Conservation (phyloP, 2,888 invertebrate genomes). For the Tanytarsus gracilentus region DNA sequence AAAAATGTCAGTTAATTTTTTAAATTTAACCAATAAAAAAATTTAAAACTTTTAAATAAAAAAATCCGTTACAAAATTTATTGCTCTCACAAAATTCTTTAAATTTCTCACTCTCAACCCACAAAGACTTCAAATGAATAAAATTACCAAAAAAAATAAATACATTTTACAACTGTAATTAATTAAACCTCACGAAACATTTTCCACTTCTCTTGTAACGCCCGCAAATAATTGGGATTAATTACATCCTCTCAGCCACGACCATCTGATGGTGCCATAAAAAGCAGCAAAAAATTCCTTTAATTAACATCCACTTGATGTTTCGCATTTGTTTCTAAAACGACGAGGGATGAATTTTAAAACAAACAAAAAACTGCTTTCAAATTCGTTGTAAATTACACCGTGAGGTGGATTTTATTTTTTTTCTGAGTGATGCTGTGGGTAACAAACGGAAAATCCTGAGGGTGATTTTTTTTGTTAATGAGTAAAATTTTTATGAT, state of each 20-base stretch:
- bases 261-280: conserved; percentile 27
- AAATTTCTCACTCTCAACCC: too few relatives aligned
- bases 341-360: neutral
- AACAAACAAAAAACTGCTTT: neutral
- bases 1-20: too few relatives aligned
- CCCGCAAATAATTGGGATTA: conserved; percentile 20
- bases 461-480: neutral
- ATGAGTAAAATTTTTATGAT: too few relatives aligned
- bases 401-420: too few relatives aligned
- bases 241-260: conserved; percentile 4
- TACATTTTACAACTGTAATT: conserved; percentile 6
- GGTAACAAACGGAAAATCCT: neutral
- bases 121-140: neutral
- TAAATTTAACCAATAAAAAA: too few relatives aligned
- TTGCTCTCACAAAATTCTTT: too few relatives aligned
- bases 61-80: too few relatives aligned
- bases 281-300: neutral
- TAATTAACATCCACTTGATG: conserved; percentile 6
- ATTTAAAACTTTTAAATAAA: too few relatives aligned
- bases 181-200: conserved; percentile 8
- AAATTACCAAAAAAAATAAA: neutral
- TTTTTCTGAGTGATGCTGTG: neutral
- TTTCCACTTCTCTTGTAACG: too few relatives aligned
- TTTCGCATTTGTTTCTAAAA: neutral
- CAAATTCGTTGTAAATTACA: neutral